Base-by-base conservation (phyloP, 2,888 invertebrate species). In the Scaptomyza flava region DNA sequence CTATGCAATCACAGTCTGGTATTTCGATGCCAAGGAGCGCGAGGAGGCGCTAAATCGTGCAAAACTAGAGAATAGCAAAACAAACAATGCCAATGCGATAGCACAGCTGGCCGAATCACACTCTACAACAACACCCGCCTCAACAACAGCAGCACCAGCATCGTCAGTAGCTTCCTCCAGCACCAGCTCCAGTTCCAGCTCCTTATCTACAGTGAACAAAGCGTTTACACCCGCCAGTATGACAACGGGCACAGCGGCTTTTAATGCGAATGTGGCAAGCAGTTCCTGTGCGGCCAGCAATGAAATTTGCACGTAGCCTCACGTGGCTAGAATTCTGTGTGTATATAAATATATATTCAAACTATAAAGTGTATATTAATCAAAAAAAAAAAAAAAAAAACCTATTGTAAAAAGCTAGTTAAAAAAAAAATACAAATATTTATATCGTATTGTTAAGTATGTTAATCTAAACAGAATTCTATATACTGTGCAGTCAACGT, bases 1-100 rank as follows among this genome's bases (percentile, higher is more conserved):
- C 91, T 98, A 97, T 90, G 98, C 98, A 43, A 97, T 98, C 70
- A 98, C 98, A 30, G 93, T 98, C 63, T 98, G 98, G 98, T 98
- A 98, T 92, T 97, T 97, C 89, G 98, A 98, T 92, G 95, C 96
- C 0, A 94, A 94, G 69, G 97, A 97, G 92, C 93, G 96, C 80
- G 95, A 95, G 89, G 94, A 95, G 87, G 97, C 97, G 42, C 72
- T 91, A 12, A 89, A 88, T 80, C 89, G 91, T 9, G 87, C 76
- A 33, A 87, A 79, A 23, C 31, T 77, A 30, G 72, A 75, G 45
- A 77, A 75, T 51, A 83, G 77, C 45, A 76, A 67, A 45, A 72
- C 81, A 9, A 87, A 79, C 50, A 87, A 85, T 52, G 62, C 63
- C 41, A 72, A 76, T 20, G 36, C 65, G 12, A 52, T 65, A 6